Evolutionary conservation across 2,888 invertebrate species (phyloP).

Genomic region (Allygus modestus): DNA sequence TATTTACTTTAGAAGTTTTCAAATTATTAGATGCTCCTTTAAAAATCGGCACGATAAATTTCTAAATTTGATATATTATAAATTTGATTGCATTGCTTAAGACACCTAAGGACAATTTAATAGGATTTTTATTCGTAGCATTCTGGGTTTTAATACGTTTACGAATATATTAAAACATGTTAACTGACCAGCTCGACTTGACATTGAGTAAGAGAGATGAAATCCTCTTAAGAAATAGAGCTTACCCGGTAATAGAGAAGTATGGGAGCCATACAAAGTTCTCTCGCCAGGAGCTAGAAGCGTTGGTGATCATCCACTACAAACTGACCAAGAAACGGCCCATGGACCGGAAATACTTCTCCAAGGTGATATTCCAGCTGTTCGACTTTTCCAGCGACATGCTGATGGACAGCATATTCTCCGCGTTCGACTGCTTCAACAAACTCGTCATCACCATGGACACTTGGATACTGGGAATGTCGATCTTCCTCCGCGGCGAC

Average conservation of each 20-base stretch:
- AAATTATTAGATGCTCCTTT: too few relatives aligned
- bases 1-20: too few relatives aligned
- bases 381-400: slow-evolving; percentile 39
- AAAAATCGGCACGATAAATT: too few relatives aligned
- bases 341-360: slow-evolving; percentile 54
- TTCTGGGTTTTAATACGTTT: too few relatives aligned
- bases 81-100: too few relatives aligned
- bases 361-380: slow-evolving; percentile 32
- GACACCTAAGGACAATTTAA: too few relatives aligned
- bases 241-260: slow-evolving; percentile 9
- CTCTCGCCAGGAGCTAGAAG: slow-evolving; percentile 30
- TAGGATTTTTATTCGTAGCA: too few relatives aligned
- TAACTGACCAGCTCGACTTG: background rate
- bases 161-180: too few relatives aligned
- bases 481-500: slow-evolving; percentile 48
- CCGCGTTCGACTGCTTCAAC: slow-evolving; percentile 51
- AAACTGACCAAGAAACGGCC: slow-evolving; percentile 49
- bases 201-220: slow-evolving; percentile 21
- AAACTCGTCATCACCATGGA: slow-evolving; percentile 46
- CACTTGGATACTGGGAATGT: slow-evolving; percentile 58
- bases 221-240: slow-evolving; percentile 31
- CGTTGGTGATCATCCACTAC: slow-evolving; percentile 46
- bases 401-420: slow-evolving; percentile 40
- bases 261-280: slow-evolving; percentile 4
- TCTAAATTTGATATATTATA: too few relatives aligned